Base-by-base conservation (phyloP, 2,888 invertebrate species). In the Oconnorella tubifera region DNA sequence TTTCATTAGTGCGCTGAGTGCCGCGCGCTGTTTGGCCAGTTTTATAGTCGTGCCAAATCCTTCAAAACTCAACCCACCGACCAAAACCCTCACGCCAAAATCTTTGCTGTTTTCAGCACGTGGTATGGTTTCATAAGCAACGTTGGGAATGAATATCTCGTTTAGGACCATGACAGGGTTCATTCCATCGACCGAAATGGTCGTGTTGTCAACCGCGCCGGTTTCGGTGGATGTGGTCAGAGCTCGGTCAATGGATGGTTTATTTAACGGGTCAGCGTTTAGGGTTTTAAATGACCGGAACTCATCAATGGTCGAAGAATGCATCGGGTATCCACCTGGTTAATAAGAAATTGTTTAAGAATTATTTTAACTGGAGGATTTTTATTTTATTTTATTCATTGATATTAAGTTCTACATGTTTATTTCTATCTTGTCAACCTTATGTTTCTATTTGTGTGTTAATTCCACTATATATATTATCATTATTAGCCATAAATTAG, bases 121-220 rank as follows among this genome's bases (percentile, higher is more conserved):
- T 10, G 10, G 10, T 10, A 40, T 40, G 40, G 10, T 51, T 27
- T 51, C 53, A 25, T 51, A 51, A 27, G 6, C 25, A 27, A 51
- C 53, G 14, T 25, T 6, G 4, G 53, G 6, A 4, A 51, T 33
- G 59, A 33, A 59, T 25, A 59, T 6, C 27, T 59, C 40, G 40
- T 59, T 40, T n/a, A 59, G 59, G 27, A 59, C 23, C 33, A 48
- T 40, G 33, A 48, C 25, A 6, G 59, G 59, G 48, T 14, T 48
- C 33, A 27, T 2, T 40, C 48, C 59, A 3, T 32, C 48, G 28
- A 56, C 31, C 2, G 32, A 19, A 40, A 40, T 10, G 40, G 40
- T 40, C 40, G 40, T 40, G 40, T 19, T 40, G 40, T 10, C 10
- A 19, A 19, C 10, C 10, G 40, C 40, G 40, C 40, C 40, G 19